These are phyloP conservation scores for Tiaroga cobitis DNA, from an alignment of 2,797 vertebrate species.

Conservation along the genomic window DNA sequence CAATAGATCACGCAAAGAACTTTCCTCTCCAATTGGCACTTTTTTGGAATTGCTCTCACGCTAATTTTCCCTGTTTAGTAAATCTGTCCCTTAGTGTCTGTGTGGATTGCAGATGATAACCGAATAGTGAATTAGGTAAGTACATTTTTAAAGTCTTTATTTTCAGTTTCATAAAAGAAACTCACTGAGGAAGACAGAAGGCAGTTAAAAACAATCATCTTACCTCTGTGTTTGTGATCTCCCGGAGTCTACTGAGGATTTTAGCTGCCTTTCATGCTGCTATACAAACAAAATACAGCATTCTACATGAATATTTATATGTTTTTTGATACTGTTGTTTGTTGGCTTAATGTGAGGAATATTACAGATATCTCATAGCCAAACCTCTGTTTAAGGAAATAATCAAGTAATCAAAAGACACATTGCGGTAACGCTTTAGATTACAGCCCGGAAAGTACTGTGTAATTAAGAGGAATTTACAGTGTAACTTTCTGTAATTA, in stretches of 20 bases:
- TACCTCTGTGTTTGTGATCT: background rate
- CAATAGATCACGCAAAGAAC: too few species aligned
- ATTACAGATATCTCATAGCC: background rate
- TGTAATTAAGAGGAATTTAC: too few species aligned
- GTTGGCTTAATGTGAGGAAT: background rate
- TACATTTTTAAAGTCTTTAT: too few species aligned
- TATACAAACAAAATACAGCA: background rate
- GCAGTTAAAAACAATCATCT: background rate
- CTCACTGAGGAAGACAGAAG: background rate
- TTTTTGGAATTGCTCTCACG: too few species aligned
- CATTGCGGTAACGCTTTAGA: too few species aligned
- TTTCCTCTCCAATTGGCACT: too few species aligned
- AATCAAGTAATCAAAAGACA: background rate
- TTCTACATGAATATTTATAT: background rate
- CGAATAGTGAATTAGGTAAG: background rate
- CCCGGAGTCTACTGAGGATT: background rate
- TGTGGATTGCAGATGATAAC: background rate
- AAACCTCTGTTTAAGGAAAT: background rate
- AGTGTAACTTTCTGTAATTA: too few species aligned
- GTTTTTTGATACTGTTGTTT: background rate
- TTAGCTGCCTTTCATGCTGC: background rate
- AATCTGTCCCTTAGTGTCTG: background rate
- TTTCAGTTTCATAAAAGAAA: background rate
- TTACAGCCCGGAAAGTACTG: too few species aligned
- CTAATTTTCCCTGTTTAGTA: too few species aligned